Percentiles rank a stretch among this genome's conserved stretches.
phyloP scores from a whole-genome alignment of 1,140 invertebrate genomes.

The Oscheius sp. region DNA sequence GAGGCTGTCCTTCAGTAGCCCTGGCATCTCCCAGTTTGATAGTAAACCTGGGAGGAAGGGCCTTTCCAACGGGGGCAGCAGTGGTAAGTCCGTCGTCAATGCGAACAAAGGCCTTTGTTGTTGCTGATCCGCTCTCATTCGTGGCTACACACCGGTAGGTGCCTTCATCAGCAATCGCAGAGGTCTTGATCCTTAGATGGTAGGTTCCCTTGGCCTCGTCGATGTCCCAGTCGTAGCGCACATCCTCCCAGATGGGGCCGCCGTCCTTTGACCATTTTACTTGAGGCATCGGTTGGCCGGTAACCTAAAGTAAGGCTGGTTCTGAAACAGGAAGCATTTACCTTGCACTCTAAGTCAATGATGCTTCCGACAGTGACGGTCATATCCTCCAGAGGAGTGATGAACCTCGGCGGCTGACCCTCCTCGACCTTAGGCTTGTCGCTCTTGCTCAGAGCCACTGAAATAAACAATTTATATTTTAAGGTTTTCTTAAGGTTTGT shows the following conservation, averaged over 20 bases:
- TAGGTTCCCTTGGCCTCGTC: constrained; percentile 48
- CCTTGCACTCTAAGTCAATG: constrained; percentile 72
- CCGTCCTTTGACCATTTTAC: constrained; percentile 69
- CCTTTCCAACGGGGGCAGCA: constrained; percentile 7
- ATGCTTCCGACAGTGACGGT: constrained; percentile 73
- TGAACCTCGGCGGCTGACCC: constrained; percentile 66
- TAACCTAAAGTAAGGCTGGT: too few relatives aligned
- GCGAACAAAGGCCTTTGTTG: constrained; percentile 70
- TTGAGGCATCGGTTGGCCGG: constrained; percentile 77
- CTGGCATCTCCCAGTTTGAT: constrained; percentile 54
- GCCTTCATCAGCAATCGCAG: constrained; percentile 83
- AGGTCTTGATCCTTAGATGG: constrained; percentile 78
- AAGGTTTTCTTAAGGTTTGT: too few relatives aligned
- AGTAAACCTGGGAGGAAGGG: constrained; percentile 43
- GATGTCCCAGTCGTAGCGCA: constrained; percentile 55
- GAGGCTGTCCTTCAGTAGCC: constrained; percentile 57
- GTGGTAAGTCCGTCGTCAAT: constrained; percentile 44
- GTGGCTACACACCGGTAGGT: constrained; percentile 83
- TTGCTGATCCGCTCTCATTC: constrained; percentile 82
- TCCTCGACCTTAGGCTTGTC: constrained; percentile 51
- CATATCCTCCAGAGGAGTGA: constrained; percentile 70
- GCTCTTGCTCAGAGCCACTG: constrained; percentile 47
- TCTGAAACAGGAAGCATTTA: too few relatives aligned
- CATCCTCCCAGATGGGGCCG: constrained; percentile 53
- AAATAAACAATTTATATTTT: too few relatives aligned